A percentile compares a stretch with the other conserved stretches of the same genome.
phyloP scores from a whole-genome alignment of 2,113 vertebrate species.

The Festucalex cinctus region DNA sequence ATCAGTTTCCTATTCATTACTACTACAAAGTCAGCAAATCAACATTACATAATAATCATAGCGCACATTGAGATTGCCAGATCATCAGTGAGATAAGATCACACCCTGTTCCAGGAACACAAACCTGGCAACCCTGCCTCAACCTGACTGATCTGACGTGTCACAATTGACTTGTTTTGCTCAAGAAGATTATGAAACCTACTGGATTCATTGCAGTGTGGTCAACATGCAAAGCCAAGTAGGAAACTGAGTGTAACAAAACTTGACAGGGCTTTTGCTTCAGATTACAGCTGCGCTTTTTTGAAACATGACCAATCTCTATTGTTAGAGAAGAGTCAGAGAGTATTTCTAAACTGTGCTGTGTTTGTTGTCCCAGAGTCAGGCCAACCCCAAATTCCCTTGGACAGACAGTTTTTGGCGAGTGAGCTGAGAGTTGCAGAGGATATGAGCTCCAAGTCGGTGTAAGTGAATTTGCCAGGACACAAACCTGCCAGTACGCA shows the following conservation, averaged over 20 bases:
- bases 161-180: neutral
- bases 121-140: neutral
- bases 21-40: too few species aligned
- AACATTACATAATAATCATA: too few species aligned
- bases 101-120: neutral
- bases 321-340: constrained; percentile 3
- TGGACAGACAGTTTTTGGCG: constrained; percentile 89
- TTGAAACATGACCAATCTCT: neutral
- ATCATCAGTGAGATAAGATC: too few species aligned
- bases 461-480: constrained; percentile 74
- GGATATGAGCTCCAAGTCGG: constrained; percentile 77
- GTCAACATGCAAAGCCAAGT: neutral
- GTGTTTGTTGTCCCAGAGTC: constrained; percentile 78
- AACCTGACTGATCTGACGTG: neutral
- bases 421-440: constrained; percentile 85
- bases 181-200: neutral
- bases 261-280: neutral
- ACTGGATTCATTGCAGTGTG: neutral
- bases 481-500: neutral
- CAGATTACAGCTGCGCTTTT: constrained; percentile 10
- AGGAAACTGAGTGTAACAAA: neutral
- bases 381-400: constrained; percentile 82
- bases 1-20: too few species aligned
- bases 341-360: constrained; percentile 10
- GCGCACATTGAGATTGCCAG: too few species aligned